Percentiles rank a stretch among this genome's conserved stretches.
Evolutionary conservation across 2,888 invertebrate species (phyloP).

Genomic region (Lasius fuliginosus): DNA sequence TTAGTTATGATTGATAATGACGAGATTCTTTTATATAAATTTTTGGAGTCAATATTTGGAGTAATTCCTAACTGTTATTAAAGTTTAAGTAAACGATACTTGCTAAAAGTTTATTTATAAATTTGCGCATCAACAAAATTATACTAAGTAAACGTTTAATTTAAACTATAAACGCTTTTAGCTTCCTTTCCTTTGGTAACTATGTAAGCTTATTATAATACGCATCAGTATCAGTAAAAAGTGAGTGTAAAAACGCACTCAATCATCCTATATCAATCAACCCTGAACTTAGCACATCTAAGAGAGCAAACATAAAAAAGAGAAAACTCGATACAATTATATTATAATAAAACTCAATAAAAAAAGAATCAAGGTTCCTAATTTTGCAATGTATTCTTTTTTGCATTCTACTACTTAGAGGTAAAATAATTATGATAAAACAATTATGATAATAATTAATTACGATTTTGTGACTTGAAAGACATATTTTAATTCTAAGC

Average conservation of each 20-base stretch:
- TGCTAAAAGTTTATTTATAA: constrained; percentile 49
- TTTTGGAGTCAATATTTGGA: neutral
- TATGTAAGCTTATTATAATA: neutral
- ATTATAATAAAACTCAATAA: constrained; percentile 6
- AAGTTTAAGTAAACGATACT: neutral
- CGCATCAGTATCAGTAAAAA: constrained; percentile 2
- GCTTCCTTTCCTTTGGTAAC: constrained; percentile 20
- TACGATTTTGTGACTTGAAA: neutral
- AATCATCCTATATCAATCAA: constrained; percentile 14
- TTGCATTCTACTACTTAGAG: neutral
- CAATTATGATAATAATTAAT: constrained; percentile 20
- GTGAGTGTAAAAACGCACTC: constrained; percentile 30
- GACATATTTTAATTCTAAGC: neutral
- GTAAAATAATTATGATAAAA: neutral
- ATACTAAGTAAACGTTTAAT: constrained; percentile 7
- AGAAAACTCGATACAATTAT: neutral
- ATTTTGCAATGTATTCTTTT: neutral
- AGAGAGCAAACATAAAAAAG: neutral
- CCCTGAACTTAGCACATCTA: constrained; percentile 22
- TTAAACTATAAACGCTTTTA: neutral
- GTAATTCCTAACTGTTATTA: neutral
- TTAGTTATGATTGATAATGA: constrained; percentile 1
- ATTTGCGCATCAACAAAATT: constrained; percentile 14
- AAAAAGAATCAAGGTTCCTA: neutral
- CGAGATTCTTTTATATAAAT: neutral